phyloP scores from a whole-genome alignment of 2,888 invertebrate genomes.

The Neria commutata region DNA sequence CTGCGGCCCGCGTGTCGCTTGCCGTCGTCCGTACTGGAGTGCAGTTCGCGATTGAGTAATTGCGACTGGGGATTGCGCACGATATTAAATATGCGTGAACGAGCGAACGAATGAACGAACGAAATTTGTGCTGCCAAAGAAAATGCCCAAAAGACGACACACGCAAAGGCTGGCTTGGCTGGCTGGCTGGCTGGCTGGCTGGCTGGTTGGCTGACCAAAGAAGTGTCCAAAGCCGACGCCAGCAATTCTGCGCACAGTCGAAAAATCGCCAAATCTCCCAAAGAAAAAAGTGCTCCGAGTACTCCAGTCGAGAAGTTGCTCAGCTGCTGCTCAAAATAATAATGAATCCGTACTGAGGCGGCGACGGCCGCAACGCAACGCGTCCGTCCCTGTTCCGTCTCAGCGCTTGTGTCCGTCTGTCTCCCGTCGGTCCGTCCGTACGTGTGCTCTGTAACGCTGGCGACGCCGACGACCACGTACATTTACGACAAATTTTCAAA shows the following conservation, averaged over 20 bases:
- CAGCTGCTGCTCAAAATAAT: conserved; percentile 6
- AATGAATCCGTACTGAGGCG: conserved; percentile 9
- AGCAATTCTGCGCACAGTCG: background rate
- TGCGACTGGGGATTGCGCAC: conserved; percentile 29
- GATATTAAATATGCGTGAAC: conserved; percentile 35
- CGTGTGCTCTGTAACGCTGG: too few relatives aligned
- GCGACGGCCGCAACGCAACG: conserved; percentile 1
- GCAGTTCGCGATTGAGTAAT: conserved; percentile 33
- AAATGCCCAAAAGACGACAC: conserved; percentile 11
- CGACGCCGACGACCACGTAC: background rate
- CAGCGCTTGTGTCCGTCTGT: background rate
- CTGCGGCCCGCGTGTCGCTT: background rate
- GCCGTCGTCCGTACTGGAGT: conserved; percentile 28
- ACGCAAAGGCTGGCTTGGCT: too few relatives aligned
- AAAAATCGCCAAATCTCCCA: background rate
- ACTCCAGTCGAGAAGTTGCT: too few relatives aligned
- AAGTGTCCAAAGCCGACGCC: background rate
- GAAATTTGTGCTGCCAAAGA: conserved; percentile 10
- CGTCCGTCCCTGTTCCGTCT: background rate
- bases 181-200: too few relatives aligned
- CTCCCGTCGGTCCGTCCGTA: background rate
- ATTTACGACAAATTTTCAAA: background rate
- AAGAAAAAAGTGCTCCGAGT: background rate
- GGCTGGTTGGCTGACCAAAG: too few relatives aligned
- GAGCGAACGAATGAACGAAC: background rate